phyloP scores from a whole-genome alignment of 2,797 vertebrate genomes.

The Steatocranus sp. region DNA sequence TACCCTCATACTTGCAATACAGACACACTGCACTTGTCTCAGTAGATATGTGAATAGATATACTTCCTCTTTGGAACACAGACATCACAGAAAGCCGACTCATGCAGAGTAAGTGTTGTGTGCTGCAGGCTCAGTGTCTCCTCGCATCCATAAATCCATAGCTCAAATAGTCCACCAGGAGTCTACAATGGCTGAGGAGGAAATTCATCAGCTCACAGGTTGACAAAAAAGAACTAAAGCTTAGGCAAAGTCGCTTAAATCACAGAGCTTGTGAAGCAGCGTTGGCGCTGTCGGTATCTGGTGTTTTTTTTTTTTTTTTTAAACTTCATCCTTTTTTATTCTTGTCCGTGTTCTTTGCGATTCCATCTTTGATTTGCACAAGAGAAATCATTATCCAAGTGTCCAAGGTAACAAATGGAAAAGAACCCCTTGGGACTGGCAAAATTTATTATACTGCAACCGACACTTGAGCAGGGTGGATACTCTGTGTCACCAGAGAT shows the following conservation, averaged over 20 bases:
- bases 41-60: background rate
- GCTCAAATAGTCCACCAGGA: background rate
- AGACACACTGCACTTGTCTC: background rate
- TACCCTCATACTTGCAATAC: background rate
- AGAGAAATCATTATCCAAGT: background rate
- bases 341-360: background rate
- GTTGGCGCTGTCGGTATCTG: background rate
- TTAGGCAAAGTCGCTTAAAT: background rate
- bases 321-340: background rate
- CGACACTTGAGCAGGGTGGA: background rate
- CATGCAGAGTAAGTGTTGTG: background rate
- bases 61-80: background rate
- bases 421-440: background rate
- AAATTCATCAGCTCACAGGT: background rate
- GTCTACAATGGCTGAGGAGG: background rate
- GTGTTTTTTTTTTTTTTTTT: background rate
- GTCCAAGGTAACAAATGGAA: background rate
- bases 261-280: background rate
- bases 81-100: background rate
- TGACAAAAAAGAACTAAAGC: constrained; percentile 3
- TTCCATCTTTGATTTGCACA: background rate
- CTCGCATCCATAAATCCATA: background rate
- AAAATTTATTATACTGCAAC: background rate
- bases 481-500: background rate
- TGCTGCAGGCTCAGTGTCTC: background rate